These are phyloP conservation scores for Pristionchus japonicus DNA, from an alignment of 2,888 invertebrate genomes.

Conservation along the genomic window DNA sequence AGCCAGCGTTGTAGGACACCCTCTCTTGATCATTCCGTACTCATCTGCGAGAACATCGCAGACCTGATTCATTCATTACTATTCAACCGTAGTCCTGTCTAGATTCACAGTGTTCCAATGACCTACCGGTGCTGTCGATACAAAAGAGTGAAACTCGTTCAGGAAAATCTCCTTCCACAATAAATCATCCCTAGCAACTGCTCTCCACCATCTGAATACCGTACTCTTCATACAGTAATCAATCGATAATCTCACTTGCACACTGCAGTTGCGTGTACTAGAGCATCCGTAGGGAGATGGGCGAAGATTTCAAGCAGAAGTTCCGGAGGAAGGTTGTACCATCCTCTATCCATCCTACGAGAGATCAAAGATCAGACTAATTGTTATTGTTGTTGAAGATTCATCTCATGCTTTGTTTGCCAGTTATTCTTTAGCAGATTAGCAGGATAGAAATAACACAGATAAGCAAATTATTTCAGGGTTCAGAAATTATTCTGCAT, in stretches of 20 bases:
- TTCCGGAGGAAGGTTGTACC: background rate
- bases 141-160: conserved; percentile 34
- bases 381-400: background rate
- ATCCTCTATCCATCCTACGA: background rate
- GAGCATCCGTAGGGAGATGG: background rate
- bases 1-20: conserved; percentile 11
- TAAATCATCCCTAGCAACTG: background rate
- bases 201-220: conserved; percentile 34
- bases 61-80: background rate
- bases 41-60: conserved; percentile 42
- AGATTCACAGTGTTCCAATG: background rate
- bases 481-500: too few relatives aligned
- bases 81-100: background rate
- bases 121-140: conserved; percentile 24
- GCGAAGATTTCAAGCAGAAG: background rate
- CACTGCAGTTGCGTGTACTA: background rate
- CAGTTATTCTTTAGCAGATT: too few relatives aligned
- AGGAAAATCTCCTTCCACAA: conserved; percentile 33
- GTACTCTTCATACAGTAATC: background rate
- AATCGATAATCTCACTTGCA: background rate
- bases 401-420: background rate
- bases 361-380: background rate
- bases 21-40: conserved; percentile 43
- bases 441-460: too few relatives aligned
- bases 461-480: too few relatives aligned